Evolutionary conservation across 2,113 vertebrate species (phyloP).

Genomic region (Garra rufa): DNA sequence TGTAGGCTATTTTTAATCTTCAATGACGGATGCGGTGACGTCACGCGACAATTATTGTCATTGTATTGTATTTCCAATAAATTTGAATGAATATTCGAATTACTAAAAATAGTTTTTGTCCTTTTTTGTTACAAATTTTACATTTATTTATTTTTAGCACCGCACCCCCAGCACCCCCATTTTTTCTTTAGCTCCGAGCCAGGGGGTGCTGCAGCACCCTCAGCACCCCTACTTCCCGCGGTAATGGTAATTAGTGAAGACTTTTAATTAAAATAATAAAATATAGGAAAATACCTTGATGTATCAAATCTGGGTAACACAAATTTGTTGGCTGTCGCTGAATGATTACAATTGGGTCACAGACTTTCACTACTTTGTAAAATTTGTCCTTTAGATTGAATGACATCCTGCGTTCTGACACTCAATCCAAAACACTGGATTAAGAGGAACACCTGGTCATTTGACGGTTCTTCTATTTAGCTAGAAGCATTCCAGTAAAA

Average conservation of each 20-base stretch:
- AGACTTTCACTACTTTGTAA: not conserved
- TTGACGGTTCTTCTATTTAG: not conserved
- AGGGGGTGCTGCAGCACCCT: too few species aligned
- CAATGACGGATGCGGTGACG: too few species aligned
- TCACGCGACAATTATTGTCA: too few species aligned
- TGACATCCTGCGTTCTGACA: slow-evolving; percentile 18
- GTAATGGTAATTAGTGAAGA: not conserved
- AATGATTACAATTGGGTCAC: not conserved
- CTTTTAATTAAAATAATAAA: not conserved
- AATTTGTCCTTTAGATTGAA: not conserved
- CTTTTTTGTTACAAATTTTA: too few species aligned
- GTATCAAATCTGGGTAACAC: not conserved
- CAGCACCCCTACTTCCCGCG: too few species aligned
- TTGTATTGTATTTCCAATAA: too few species aligned
- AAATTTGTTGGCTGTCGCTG: not conserved
- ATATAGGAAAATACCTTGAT: not conserved
- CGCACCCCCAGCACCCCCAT: too few species aligned
- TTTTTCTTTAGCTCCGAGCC: too few species aligned
- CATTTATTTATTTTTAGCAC: too few species aligned
- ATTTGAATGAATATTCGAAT: too few species aligned
- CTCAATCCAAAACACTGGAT: not conserved
- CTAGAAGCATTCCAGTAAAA: slow-evolving; percentile 21
- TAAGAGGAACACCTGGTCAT: slow-evolving; percentile 6
- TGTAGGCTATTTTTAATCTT: too few species aligned
- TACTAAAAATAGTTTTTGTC: too few species aligned